phyloP scores from a whole-genome alignment of 2,888 invertebrate genomes.

The Marasmarcha lunaedactyla region DNA sequence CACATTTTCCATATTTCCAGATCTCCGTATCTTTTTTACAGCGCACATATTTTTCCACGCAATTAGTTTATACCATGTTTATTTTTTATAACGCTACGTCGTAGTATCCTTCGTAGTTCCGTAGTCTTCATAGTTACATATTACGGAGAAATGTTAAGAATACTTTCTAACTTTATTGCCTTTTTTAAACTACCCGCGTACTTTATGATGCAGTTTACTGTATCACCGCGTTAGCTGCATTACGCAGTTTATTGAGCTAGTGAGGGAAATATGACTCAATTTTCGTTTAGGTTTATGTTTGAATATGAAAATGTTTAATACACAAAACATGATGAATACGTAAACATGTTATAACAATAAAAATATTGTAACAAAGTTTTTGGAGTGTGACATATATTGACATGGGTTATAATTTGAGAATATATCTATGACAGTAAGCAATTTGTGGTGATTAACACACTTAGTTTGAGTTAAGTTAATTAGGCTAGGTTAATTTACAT shows the following conservation, averaged over 20 bases:
- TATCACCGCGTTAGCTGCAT: neutral
- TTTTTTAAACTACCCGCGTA: neutral
- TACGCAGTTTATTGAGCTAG: neutral
- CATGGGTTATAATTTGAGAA: too few relatives aligned
- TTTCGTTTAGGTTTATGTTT: neutral
- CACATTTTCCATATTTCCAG: too few relatives aligned
- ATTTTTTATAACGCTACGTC: conserved; percentile 24
- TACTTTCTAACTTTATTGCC: neutral
- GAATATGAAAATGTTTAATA: too few relatives aligned
- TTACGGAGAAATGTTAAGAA: neutral
- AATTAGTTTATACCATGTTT: conserved; percentile 29
- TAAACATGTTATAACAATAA: too few relatives aligned
- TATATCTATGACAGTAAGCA: too few relatives aligned
- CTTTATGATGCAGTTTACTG: neutral
- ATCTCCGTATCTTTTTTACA: too few relatives aligned
- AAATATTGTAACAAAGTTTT: too few relatives aligned
- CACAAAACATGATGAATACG: too few relatives aligned
- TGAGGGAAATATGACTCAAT: neutral
- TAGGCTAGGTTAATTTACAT: conserved; percentile 1
- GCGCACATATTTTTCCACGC: conserved; percentile 17
- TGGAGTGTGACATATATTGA: too few relatives aligned
- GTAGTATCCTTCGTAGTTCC: conserved; percentile 25
- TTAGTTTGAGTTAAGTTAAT: neutral
- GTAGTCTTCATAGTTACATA: conserved; percentile 14
- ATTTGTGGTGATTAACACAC: too few relatives aligned